Percentiles rank a stretch among this genome's conserved stretches.
Conservation (phyloP, 2,113 vertebrate genomes). For the Orthochromis malagaraziensis region DNA sequence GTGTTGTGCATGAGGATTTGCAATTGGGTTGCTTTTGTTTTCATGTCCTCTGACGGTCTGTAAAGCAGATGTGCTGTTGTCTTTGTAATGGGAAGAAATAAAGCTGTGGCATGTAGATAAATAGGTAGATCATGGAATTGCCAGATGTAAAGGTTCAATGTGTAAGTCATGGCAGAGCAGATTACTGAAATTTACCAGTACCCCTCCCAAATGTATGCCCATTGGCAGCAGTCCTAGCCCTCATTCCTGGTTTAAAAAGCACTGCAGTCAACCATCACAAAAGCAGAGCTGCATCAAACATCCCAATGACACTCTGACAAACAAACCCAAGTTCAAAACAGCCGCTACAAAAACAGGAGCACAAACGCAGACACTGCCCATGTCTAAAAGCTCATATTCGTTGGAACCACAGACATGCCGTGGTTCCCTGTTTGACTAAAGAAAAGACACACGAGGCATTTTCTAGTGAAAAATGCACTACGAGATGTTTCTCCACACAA, state of each 20-base stretch:
- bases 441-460: not conserved
- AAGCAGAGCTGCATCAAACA: constrained; percentile 28
- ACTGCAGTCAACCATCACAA: constrained; percentile 58
- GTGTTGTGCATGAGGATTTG: not conserved
- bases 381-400: not conserved
- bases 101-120: not conserved
- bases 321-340: constrained; percentile 16
- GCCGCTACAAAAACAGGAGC: not conserved
- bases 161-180: not conserved
- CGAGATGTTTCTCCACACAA: not conserved
- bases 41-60: not conserved
- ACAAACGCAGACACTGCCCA: not conserved
- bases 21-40: not conserved
- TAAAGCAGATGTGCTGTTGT: constrained; percentile 7
- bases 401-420: not conserved
- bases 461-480: not conserved
- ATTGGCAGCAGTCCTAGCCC: constrained; percentile 4
- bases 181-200: not conserved
- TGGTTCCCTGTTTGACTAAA: not conserved
- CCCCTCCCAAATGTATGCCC: not conserved
- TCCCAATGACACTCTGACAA: constrained; percentile 26
- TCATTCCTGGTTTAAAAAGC: constrained; percentile 13
- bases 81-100: not conserved
- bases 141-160: not conserved
- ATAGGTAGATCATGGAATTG: not conserved